phyloP scores from a whole-genome alignment of 2,888 invertebrate genomes.

The Caenorhabditis sp. region DNA sequence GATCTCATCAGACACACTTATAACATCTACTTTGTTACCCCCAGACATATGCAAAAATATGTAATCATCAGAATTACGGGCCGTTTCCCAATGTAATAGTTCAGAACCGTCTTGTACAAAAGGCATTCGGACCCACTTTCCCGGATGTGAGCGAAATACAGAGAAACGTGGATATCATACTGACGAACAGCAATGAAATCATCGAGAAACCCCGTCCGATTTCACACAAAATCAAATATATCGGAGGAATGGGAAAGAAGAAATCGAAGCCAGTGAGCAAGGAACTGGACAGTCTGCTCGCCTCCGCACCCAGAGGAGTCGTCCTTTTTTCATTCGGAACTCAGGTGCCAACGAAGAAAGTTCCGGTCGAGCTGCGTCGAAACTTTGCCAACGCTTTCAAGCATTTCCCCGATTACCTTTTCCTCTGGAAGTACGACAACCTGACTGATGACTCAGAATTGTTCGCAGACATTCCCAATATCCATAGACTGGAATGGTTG shows the following conservation, averaged over 20 bases:
- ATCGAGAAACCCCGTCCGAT: constrained; percentile 69
- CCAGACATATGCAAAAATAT: constrained; percentile 18
- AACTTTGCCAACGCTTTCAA: constrained; percentile 64
- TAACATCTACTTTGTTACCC: constrained; percentile 25
- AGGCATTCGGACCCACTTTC: constrained; percentile 30
- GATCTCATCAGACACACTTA: constrained; percentile 44
- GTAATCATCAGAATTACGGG: background rate
- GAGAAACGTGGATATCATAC: constrained; percentile 43
- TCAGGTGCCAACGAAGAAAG: constrained; percentile 38
- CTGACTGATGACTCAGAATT: constrained; percentile 46
- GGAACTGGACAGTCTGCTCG: constrained; percentile 30
- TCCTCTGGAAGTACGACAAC: constrained; percentile 68
- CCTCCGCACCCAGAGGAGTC: constrained; percentile 49
- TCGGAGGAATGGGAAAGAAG: constrained; percentile 65
- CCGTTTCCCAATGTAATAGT: background rate
- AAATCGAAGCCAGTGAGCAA: constrained; percentile 42
- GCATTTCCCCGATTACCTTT: constrained; percentile 62
- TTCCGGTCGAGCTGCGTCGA: constrained; percentile 58
- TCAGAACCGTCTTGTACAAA: constrained; percentile 23
- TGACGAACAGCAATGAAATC: constrained; percentile 70
- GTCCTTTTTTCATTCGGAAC: constrained; percentile 71
- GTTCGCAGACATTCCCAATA: constrained; percentile 58
- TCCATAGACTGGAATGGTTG: constrained; percentile 65
- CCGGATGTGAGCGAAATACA: constrained; percentile 39
- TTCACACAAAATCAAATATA: constrained; percentile 68